These are phyloP conservation scores for Tyria jacobaeae DNA, from an alignment of 2,888 invertebrate species.

Conservation along the genomic window DNA sequence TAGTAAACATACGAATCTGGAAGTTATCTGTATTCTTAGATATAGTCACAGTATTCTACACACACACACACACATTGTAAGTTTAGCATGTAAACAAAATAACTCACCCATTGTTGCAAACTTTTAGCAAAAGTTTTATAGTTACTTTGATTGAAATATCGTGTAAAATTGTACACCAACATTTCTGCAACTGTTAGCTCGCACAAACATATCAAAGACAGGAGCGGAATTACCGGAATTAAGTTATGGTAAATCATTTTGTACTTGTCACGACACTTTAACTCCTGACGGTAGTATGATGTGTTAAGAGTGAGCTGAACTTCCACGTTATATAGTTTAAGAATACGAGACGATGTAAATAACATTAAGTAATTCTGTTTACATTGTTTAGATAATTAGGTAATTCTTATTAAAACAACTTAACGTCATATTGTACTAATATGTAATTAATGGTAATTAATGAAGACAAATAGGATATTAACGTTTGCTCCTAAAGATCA, in stretches of 20 bases:
- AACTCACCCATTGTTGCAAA: constrained; percentile 16
- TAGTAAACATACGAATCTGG: too few species aligned
- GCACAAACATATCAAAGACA: constrained; percentile 15
- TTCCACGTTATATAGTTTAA: not conserved
- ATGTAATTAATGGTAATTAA: too few species aligned
- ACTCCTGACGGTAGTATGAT: not conserved
- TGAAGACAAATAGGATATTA: too few species aligned
- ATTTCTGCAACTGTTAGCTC: constrained; percentile 19
- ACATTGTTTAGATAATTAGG: not conserved
- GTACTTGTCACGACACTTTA: not conserved
- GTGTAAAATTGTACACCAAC: constrained; percentile 9
- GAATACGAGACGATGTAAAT: not conserved
- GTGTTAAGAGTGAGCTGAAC: not conserved
- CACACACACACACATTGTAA: too few species aligned
- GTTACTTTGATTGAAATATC: constrained; percentile 2
- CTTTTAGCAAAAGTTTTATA: constrained; percentile 1
- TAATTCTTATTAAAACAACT: not conserved
- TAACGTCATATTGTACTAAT: not conserved
- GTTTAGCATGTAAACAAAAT: not conserved
- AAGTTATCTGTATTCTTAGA: too few species aligned
- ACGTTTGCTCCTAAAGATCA: too few species aligned
- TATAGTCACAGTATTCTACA: too few species aligned
- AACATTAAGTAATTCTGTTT: not conserved
- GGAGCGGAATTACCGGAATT: constrained; percentile 11
- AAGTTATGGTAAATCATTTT: constrained; percentile 17